Evolutionary conservation across 2,888 invertebrate genomes (phyloP).

Genomic region (Tinea pellionella): DNA sequence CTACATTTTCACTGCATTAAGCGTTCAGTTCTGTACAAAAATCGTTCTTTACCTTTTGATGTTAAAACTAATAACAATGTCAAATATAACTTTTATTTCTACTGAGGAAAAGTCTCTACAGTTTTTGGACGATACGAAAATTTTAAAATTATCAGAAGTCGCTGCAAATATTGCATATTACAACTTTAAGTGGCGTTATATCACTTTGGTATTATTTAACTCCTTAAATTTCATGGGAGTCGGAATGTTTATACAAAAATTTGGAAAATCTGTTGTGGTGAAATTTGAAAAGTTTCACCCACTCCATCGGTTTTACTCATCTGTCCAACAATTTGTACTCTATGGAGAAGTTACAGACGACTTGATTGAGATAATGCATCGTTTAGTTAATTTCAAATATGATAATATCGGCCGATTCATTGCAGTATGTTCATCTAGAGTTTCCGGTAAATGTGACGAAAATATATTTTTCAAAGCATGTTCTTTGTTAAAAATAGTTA

Average conservation of each 20-base stretch:
- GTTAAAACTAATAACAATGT: no score
- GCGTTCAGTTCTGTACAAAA: no score
- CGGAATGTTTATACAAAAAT: neutral
- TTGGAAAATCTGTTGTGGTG: neutral
- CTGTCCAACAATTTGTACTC: neutral
- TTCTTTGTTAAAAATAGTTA: neutral
- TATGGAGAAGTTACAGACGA: neutral
- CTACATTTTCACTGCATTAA: no score
- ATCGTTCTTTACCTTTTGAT: no score
- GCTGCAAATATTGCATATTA: neutral
- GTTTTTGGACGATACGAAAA: neutral
- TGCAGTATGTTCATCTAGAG: neutral
- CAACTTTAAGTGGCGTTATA: slow-evolving; percentile 8
- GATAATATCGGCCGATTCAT: neutral
- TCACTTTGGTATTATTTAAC: slow-evolving; percentile 3
- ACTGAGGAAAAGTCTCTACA: neutral
- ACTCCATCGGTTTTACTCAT: no score
- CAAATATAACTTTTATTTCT: no score
- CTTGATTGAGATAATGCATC: neutral
- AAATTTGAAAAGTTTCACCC: neutral
- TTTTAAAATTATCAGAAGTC: neutral
- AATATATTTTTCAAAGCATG: neutral
- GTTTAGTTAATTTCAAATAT: neutral
- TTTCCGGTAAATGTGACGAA: neutral
- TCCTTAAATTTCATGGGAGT: neutral